Evolutionary conservation across 2,113 vertebrate genomes (phyloP), one percentile per base, ranked within the genome.

Genomic region (Zosterops hypoxanthus): DNA sequence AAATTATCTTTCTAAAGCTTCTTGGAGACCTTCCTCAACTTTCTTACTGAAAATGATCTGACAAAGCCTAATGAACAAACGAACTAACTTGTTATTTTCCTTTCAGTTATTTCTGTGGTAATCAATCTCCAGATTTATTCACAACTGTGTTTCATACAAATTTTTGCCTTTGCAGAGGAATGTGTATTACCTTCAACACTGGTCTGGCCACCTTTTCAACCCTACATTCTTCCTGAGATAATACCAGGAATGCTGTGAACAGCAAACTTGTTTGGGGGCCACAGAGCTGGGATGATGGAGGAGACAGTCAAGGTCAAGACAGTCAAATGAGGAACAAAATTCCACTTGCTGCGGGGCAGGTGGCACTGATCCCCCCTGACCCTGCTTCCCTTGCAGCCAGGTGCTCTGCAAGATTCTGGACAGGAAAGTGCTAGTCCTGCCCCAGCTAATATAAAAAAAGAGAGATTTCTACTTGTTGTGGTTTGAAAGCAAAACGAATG

Each of bases 31-130:
- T 34, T 77, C 41, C 61, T 68, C 36, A 52, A 23, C 21, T 39
- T 77, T 12, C 22, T 47, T 34, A 66, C 47, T 60, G 42, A 83
- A 77, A 93, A 59, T 0, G 0, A 47, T 55, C 56, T 56, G 55
- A 77, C 15, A 79, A 92, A 82, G 31, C 26, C n/a, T 68, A 44
- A 86, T 14, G 59, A 82, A 36, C 15, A 76, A 80, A 46, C 8
- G 4, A 39, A 83, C 14, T 1, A 3, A 42, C 7, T 46, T 3
- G 0, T 14, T 36, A 16, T 61, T 65, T 49, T 19, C 34, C 20
- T 42, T 72, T 63, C n/a, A 57, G 25, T 39, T 61, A 28, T 36
- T 36, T 72, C 46, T 9, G 0, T n/a, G 33, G 31, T 10, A 83
- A 63, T 57, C 33, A 23, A 15, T 22, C 14, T 60, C 33, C 75